These are phyloP conservation scores for Drosophila sp. DNA, from an alignment of 1,140 invertebrate species.

Conservation along the genomic window DNA sequence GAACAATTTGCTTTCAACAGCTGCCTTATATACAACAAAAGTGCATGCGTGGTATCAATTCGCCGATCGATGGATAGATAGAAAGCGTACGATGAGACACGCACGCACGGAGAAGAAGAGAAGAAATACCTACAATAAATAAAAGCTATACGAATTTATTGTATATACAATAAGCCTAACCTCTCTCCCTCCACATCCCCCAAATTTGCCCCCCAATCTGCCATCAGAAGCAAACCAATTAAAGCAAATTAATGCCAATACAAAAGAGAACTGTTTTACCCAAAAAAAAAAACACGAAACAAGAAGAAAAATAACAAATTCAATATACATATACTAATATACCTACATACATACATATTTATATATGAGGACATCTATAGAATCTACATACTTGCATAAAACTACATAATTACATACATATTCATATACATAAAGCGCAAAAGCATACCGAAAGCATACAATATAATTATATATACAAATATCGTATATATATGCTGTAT, in stretches of 20 bases:
- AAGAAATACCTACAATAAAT: conserved; percentile 59
- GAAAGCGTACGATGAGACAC: neutral
- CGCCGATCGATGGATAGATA: neutral
- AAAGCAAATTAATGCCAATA: conserved; percentile 34
- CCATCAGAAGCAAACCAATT: conserved; percentile 8
- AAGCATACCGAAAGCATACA: conserved; percentile 17
- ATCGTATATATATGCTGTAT: neutral
- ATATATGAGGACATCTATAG: conserved; percentile 12
- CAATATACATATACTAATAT: conserved; percentile 13
- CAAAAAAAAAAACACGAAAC: neutral
- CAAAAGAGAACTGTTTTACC: conserved; percentile 53
- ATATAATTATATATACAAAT: conserved; percentile 20
- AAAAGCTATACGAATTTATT: conserved; percentile 75
- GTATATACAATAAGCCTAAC: conserved; percentile 66
- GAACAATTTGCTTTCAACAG: conserved; percentile 25
- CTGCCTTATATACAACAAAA: conserved; percentile 18
- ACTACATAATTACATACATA: conserved; percentile 28
- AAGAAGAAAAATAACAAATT: conserved; percentile 6
- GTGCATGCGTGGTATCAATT: neutral
- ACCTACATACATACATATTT: conserved; percentile 23
- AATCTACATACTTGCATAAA: neutral
- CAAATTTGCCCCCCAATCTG: neutral
- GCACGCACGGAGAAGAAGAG: neutral
- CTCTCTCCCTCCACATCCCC: neutral
- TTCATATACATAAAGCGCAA: conserved; percentile 19